Conservation (phyloP, 2,113 vertebrate genomes). For the Cephalophus harveyi region DNA sequence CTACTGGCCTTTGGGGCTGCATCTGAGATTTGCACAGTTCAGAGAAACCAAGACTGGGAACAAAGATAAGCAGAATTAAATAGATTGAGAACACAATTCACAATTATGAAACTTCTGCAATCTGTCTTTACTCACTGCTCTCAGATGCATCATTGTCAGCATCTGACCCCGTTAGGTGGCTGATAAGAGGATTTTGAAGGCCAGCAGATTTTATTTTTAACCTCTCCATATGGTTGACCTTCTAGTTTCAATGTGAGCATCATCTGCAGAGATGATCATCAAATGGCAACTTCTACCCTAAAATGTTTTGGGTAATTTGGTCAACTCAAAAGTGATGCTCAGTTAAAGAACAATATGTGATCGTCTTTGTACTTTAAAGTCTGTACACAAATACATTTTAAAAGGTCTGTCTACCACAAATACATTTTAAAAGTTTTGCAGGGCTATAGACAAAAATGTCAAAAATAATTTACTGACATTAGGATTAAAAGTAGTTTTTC, state of each 20-base stretch:
- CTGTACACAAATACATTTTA: neutral
- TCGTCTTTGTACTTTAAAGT: slow-evolving; percentile 22
- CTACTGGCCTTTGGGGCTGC: neutral
- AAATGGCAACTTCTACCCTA: slow-evolving; percentile 47
- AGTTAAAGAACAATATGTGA: slow-evolving; percentile 46
- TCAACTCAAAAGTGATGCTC: slow-evolving; percentile 60
- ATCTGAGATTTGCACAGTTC: slow-evolving; percentile 8
- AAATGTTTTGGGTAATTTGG: slow-evolving; percentile 65
- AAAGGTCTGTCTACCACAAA: neutral
- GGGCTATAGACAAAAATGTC: neutral
- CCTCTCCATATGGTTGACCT: slow-evolving; percentile 69
- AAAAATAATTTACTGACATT: neutral
- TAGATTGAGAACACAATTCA: slow-evolving; percentile 45
- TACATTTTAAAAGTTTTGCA: neutral
- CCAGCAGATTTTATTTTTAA: slow-evolving; percentile 73
- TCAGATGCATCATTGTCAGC: slow-evolving; percentile 53
- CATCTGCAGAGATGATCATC: slow-evolving; percentile 58
- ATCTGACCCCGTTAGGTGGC: slow-evolving; percentile 61
- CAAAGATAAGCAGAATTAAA: slow-evolving; percentile 43
- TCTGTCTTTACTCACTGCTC: slow-evolving; percentile 45
- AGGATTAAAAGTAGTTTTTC: neutral
- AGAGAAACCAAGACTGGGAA: slow-evolving; percentile 26
- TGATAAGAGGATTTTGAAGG: slow-evolving; percentile 68
- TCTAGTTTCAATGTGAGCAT: slow-evolving; percentile 52
- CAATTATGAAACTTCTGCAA: slow-evolving; percentile 36